Percentiles rank a stretch among this genome's conserved stretches.
These are phyloP conservation scores for Antennarius striatus DNA, from an alignment of 2,113 vertebrate genomes.

Conservation along the genomic window DNA sequence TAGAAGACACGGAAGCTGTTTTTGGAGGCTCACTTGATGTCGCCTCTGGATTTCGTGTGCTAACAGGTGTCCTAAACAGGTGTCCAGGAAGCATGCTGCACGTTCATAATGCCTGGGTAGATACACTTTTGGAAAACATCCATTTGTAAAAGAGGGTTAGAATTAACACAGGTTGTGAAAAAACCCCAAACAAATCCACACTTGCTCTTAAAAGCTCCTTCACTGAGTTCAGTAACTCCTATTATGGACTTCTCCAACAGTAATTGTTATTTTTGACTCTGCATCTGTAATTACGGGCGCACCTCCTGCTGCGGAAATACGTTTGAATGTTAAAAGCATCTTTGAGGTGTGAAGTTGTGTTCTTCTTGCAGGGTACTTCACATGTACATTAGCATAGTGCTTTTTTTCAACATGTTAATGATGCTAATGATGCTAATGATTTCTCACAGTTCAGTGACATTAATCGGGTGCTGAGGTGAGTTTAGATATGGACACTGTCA, in stretches of 20 bases:
- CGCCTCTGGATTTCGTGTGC: conserved; percentile 31
- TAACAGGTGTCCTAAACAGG: conserved; percentile 76
- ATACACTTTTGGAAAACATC: conserved; percentile 64
- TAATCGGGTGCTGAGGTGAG: conserved; percentile 16
- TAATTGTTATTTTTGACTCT: conserved; percentile 75
- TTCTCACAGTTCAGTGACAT: background rate
- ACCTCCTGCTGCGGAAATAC: conserved; percentile 55
- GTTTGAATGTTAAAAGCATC: conserved; percentile 33
- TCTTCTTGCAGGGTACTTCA: conserved; percentile 17
- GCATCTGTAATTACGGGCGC: conserved; percentile 69
- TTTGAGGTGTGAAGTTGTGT: conserved; percentile 49
- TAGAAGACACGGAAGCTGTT: conserved; percentile 20
- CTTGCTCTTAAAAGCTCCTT: conserved; percentile 66
- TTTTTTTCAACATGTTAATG: conserved; percentile 5
- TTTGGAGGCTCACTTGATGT: conserved; percentile 48
- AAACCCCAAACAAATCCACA: conserved; percentile 64
- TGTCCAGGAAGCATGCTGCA: conserved; percentile 69
- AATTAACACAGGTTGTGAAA: conserved; percentile 61
- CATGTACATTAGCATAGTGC: background rate
- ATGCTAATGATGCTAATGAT: conserved; percentile 3
- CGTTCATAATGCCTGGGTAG: conserved; percentile 55
- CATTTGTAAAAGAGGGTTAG: conserved; percentile 67
- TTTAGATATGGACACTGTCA: conserved; percentile 18
- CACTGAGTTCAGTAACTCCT: conserved; percentile 63
- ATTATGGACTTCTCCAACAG: conserved; percentile 54